Percentiles rank a stretch among this genome's conserved stretches.
phyloP scores from a whole-genome alignment of 1,140 invertebrate genomes.

The Rhizoglyphus robini region DNA sequence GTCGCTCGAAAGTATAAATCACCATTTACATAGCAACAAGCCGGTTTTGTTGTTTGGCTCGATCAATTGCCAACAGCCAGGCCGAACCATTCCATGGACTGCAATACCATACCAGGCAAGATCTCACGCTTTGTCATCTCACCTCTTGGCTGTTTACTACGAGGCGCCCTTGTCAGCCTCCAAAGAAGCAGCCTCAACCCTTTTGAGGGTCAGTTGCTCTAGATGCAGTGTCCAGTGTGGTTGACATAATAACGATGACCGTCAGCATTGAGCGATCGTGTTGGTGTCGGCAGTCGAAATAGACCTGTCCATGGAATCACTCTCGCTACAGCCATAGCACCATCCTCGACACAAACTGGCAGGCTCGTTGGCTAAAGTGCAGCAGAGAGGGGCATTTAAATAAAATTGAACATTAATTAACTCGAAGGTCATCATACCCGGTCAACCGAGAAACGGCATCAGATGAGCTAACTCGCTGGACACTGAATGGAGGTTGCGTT shows the following conservation, averaged over 20 bases:
- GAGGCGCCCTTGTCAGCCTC: too few species aligned
- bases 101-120: too few species aligned
- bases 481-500: background rate
- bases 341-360: background rate
- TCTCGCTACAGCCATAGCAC: background rate
- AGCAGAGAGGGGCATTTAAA: background rate
- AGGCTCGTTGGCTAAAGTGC: background rate
- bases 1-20: constrained; percentile 11
- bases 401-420: background rate
- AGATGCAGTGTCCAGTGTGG: too few species aligned
- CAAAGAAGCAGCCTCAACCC: too few species aligned
- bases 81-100: too few species aligned
- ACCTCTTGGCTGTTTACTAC: too few species aligned
- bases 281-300: too few species aligned
- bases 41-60: constrained; percentile 9
- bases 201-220: too few species aligned
- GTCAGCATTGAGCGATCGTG: too few species aligned
- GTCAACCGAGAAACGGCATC: background rate
- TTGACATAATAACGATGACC: background rate
- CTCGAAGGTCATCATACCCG: constrained; percentile 6
- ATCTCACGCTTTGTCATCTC: too few species aligned
- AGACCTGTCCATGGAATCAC: too few species aligned
- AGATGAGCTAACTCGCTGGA: background rate
- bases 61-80: background rate
- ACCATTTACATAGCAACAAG: constrained; percentile 9